Conservation (phyloP, 2,888 invertebrate genomes). For the Ypsolopha sequella region DNA sequence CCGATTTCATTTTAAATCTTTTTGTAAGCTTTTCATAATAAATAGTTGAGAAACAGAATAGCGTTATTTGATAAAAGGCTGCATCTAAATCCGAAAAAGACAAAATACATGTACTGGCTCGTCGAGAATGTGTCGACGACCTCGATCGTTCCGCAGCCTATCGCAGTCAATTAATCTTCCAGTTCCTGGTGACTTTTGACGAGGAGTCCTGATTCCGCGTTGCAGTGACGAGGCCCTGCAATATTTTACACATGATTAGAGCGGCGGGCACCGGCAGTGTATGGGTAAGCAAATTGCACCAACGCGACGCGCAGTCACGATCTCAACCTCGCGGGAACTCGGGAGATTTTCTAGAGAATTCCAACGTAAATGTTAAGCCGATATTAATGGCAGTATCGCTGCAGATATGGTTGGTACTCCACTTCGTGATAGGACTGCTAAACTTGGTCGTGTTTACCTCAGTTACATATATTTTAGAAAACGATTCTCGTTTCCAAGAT, state of each 20-base stretch:
- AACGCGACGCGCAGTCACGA: conserved; percentile 66
- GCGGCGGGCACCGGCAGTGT: conserved; percentile 50
- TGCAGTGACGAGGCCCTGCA: conserved; percentile 52
- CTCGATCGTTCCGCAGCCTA: conserved; percentile 41
- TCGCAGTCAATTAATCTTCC: conserved; percentile 54
- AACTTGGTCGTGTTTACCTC: conserved; percentile 1
- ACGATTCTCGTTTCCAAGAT: not conserved
- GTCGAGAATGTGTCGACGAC: conserved; percentile 21
- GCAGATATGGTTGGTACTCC: conserved; percentile 8
- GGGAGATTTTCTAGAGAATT: conserved; percentile 63
- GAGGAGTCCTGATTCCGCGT: conserved; percentile 49
- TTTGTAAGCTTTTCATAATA: too few relatives aligned
- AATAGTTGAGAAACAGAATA: too few relatives aligned
- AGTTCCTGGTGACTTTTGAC: conserved; percentile 50
- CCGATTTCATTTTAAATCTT: not conserved
- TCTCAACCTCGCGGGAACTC: conserved; percentile 64
- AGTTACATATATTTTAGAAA: not conserved
- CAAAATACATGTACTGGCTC: not conserved
- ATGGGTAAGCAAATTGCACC: conserved; percentile 69
- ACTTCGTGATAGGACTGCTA: conserved; percentile 8
- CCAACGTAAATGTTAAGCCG: conserved; percentile 60
- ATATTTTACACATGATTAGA: conserved; percentile 71
- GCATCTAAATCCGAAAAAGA: too few relatives aligned
- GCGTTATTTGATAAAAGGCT: too few relatives aligned
- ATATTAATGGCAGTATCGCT: conserved; percentile 28